Conservation (phyloP, 2,113 vertebrate species). For the Ondatra zibethicus region DNA sequence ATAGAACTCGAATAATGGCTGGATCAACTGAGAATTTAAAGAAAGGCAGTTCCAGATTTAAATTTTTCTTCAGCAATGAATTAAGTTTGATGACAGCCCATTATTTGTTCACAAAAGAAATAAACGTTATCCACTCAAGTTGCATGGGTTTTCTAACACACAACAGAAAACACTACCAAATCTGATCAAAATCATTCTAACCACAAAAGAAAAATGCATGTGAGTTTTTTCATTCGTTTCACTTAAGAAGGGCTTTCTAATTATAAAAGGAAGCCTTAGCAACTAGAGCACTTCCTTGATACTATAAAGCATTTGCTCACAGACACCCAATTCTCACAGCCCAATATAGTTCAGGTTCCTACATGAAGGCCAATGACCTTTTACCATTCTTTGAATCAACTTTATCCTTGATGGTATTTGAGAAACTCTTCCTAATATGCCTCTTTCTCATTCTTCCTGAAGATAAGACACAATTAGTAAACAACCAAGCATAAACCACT, state of each 20-base stretch:
- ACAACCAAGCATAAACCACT: background rate
- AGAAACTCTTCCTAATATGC: conserved; percentile 13
- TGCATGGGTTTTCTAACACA: background rate
- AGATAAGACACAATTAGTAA: conserved; percentile 30
- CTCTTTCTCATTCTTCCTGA: conserved; percentile 20
- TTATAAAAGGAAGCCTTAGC: conserved; percentile 48
- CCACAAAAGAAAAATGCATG: background rate
- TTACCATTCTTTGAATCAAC: conserved; percentile 33
- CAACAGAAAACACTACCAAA: conserved; percentile 46
- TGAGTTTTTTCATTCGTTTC: conserved; percentile 20
- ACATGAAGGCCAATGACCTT: background rate
- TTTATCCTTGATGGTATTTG: conserved; percentile 31
- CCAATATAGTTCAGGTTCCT: conserved; percentile 37
- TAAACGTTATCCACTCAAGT: conserved; percentile 4
- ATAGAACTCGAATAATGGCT: conserved; percentile 19
- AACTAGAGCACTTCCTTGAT: background rate
- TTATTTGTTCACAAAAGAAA: conserved; percentile 53
- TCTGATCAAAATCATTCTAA: conserved; percentile 51
- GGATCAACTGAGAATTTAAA: conserved; percentile 24
- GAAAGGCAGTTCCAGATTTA: conserved; percentile 33
- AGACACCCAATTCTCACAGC: conserved; percentile 4
- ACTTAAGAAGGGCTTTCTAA: conserved; percentile 33
- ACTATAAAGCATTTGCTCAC: conserved; percentile 35
- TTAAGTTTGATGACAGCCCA: background rate
- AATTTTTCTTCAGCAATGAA: conserved; percentile 44